Base-by-base conservation (phyloP, 2,797 vertebrate species). In the Chloroceryle inda region DNA sequence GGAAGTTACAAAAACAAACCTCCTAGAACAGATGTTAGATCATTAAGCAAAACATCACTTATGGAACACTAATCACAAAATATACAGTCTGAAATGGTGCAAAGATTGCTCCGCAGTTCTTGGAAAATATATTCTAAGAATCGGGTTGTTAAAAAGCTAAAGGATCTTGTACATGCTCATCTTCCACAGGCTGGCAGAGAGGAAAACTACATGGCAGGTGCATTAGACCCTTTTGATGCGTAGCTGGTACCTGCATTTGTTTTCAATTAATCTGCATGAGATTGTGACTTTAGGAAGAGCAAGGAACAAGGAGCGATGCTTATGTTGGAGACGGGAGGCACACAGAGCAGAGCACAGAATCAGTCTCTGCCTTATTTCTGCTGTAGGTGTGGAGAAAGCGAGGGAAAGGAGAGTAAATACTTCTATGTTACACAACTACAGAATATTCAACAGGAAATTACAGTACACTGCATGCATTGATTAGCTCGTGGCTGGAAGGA, bases 1-100 rank as follows among this genome's bases (percentile, higher is more conserved):
- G 89, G 71, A 96, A 97, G 93, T 91, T 95, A 93, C 91, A 89
- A 92, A 85, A 92, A 95, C 96, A 97, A 97, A 97, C 96, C 92
- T 94, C 95, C 96, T 95, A 73, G 92, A 97, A 89, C 96, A 97
- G 97, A 97, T 97, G 96, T 96, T 94, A 94, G 96, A 96, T 97
- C 96, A 96, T 97, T 97, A 96, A 94, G 96, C 91, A 95, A 97
- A 97, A 97, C 96, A 96, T 95, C 92, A 79, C 88, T 87, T 95
- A 95, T 4, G 31, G 96, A 97, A 84, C 79, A 69, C 97, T 97
- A 94, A 97, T 97, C 96, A 97, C 95, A 96, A 96, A 97, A 95
- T 95, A 94, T 77, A 94, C 95, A 96, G 94, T 88, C 96, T 97
- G 92, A 94, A 92, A 95, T 85, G 2, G 10, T 56, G 84, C 89